phyloP scores from a whole-genome alignment of 2,113 vertebrate genomes.

The human (Homo sapiens) region GRCh38 chr15:97551001-97551500 shows the following conservation, averaged over 20 bases:
- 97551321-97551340: background rate
- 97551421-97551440: background rate
- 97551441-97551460: background rate
- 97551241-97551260: background rate
- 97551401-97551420: background rate
- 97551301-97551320: background rate
- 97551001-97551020: too few species aligned
- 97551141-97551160: too few species aligned
- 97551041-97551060: too few species aligned
- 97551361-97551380: background rate
- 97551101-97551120: too few species aligned
- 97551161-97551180: background rate
- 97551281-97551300: background rate
- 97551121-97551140: too few species aligned
- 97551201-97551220: background rate
- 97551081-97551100: too few species aligned
- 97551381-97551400: background rate
- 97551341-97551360: background rate
- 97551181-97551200: background rate
- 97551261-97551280: background rate
- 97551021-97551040: background rate
- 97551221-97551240: background rate
- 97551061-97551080: too few species aligned
- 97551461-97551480: background rate
- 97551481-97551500: background rate